These are phyloP conservation scores for Tiphia femorata DNA, from an alignment of 2,888 invertebrate genomes.

Conservation along the genomic window DNA sequence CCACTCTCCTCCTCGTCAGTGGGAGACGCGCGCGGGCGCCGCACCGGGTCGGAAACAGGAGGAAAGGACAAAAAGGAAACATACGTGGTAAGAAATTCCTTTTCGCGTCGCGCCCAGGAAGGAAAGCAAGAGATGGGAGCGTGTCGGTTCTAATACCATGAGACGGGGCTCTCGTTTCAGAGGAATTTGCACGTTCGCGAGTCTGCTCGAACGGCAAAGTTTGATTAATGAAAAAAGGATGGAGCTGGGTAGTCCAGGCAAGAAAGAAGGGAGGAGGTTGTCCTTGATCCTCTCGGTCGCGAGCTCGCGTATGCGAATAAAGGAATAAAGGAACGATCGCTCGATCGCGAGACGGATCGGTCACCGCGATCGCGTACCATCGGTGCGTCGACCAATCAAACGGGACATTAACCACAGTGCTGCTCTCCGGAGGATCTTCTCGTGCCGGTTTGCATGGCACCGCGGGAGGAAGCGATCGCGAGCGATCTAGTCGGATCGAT, in stretches of 20 bases:
- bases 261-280: no score
- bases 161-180: no score
- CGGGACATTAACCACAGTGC: constrained; percentile 66
- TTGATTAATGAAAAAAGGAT: constrained; percentile 29
- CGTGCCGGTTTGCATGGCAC: constrained; percentile 46
- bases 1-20: no score
- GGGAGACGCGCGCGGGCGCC: no score
- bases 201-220: constrained; percentile 7
- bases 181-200: no score
- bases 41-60: no score
- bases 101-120: background rate
- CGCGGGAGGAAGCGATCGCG: constrained; percentile 50
- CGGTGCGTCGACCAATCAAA: constrained; percentile 60
- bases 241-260: no score
- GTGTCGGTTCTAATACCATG: no score
- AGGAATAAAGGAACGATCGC: no score
- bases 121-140: background rate
- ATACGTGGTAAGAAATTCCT: background rate
- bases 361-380: constrained; percentile 23
- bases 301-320: no score
- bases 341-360: constrained; percentile 15
- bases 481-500: constrained; percentile 37
- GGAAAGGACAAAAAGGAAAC: no score
- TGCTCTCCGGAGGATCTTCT: constrained; percentile 36
- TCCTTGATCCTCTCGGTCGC: constrained; percentile 38